Evolutionary conservation across 2,113 vertebrate genomes (phyloP).

Genomic region (Riparia riparia): DNA sequence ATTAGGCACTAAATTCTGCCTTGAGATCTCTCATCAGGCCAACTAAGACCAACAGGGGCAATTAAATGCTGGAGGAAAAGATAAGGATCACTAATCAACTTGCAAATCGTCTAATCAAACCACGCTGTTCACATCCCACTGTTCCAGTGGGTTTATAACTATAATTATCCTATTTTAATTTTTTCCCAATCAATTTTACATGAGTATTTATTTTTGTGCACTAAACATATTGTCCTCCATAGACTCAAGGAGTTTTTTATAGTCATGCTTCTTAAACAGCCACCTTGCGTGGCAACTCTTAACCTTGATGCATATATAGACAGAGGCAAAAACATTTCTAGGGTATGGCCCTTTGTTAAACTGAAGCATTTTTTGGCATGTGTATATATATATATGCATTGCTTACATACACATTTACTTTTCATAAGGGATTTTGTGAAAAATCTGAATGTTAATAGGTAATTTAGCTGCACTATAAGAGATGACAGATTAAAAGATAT

Average conservation of each 20-base stretch:
- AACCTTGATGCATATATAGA: conserved; percentile 3
- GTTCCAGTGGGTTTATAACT: conserved; percentile 58
- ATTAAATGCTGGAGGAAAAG: conserved; percentile 46
- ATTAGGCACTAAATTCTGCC: conserved; percentile 15
- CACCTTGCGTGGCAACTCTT: conserved; percentile 9
- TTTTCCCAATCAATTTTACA: conserved; percentile 64
- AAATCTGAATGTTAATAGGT: not conserved
- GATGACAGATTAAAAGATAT: not conserved
- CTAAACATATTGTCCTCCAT: conserved; percentile 44
- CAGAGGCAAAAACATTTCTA: not conserved
- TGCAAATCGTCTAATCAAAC: conserved; percentile 70
- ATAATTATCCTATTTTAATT: conserved; percentile 64
- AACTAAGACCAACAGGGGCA: conserved; percentile 11
- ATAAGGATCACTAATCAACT: conserved; percentile 67
- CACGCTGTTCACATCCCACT: conserved; percentile 24
- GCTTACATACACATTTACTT: not conserved
- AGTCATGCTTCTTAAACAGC: conserved; percentile 12
- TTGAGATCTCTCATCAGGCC: conserved; percentile 5
- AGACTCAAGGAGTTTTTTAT: conserved; percentile 23
- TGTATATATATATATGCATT: not conserved
- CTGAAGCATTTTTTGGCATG: not conserved
- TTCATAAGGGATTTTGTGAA: not conserved
- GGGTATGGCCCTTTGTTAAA: not conserved
- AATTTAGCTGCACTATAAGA: not conserved
- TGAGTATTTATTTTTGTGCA: conserved; percentile 59